Evolutionary conservation across 2,888 invertebrate genomes (phyloP).

Genomic region (Cephonodes hylas): DNA sequence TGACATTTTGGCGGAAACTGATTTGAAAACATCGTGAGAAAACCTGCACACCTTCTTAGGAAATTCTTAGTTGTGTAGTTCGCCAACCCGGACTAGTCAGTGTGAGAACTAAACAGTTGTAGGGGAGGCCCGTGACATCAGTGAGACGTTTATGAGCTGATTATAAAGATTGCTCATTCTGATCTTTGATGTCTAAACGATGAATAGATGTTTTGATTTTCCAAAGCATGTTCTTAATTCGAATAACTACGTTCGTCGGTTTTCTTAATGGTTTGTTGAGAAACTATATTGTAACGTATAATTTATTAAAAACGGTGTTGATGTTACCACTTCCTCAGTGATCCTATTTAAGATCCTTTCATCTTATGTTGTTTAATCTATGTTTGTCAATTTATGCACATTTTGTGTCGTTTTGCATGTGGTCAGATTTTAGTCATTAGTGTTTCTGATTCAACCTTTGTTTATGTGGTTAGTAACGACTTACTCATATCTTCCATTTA

Average conservation of each 20-base stretch:
- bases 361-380: background rate
- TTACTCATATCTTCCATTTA: no score
- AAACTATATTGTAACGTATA: background rate
- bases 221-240: background rate
- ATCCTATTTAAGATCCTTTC: background rate
- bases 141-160: no score
- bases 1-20: no score
- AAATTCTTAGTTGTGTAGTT: no score
- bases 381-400: background rate
- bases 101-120: no score
- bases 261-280: background rate
- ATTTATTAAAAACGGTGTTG: background rate
- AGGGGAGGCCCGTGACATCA: no score
- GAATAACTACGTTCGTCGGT: background rate
- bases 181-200: constrained; percentile 45
- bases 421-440: no score
- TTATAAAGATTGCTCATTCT: constrained; percentile 46
- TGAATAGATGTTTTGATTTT: constrained; percentile 16
- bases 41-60: no score
- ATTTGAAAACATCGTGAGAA: no score
- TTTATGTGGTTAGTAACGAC: no score
- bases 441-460: no score
- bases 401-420: background rate
- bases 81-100: no score
- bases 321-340: background rate